Conservation (phyloP, 37 sponge, comb jelly and placozoan genomes). For the Aplysina aerophoba region DNA sequence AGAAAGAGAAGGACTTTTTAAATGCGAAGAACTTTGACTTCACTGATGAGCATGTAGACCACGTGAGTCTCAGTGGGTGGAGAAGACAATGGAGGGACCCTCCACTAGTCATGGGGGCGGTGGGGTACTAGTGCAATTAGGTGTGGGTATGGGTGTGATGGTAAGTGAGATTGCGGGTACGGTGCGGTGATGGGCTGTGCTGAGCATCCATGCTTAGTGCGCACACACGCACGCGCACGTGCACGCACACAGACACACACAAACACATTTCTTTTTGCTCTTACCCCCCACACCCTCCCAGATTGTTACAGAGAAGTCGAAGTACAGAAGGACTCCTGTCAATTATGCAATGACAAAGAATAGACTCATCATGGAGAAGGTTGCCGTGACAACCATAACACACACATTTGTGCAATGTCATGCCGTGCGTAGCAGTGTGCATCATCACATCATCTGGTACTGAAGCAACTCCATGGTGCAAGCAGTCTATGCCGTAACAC, state of each 20-base stretch:
- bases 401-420: no score
- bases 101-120: no score
- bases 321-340: constrained; percentile 84
- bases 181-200: background rate
- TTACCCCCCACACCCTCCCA: background rate
- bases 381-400: background rate
- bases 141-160: background rate
- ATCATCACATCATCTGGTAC: no score
- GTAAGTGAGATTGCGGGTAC: no score
- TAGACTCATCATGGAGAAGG: constrained; percentile 81
- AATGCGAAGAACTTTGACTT: constrained; percentile 70
- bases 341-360: constrained; percentile 96
- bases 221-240: background rate
- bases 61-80: constrained; percentile 27
- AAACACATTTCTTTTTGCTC: background rate
- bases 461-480: no score
- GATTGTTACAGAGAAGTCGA: constrained; percentile 92
- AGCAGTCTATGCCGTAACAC: no score
- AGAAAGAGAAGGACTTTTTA: constrained; percentile 76
- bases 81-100: no score
- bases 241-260: background rate
- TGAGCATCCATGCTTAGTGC: background rate
- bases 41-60: constrained; percentile 89
- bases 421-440: no score
- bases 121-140: no score